phyloP scores from a whole-genome alignment of 2,888 invertebrate genomes.

The Carterocephalus palaemon region DNA sequence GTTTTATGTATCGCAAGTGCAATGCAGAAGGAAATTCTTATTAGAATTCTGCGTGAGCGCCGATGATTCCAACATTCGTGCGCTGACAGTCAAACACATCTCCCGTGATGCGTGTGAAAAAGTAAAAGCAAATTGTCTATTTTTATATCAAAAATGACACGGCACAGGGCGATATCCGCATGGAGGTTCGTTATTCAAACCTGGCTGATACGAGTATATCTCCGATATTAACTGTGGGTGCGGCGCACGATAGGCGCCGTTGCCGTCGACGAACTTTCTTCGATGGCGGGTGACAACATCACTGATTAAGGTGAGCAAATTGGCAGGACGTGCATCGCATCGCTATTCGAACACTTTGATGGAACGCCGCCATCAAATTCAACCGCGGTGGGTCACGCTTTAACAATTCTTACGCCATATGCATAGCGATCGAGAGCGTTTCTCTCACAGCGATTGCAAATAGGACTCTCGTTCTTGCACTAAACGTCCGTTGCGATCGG shows the following conservation, averaged over 20 bases:
- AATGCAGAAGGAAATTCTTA: constrained; percentile 69
- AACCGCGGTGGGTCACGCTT: constrained; percentile 65
- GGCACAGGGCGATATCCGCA: constrained; percentile 12
- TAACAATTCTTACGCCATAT: constrained; percentile 43
- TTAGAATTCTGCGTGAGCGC: constrained; percentile 70
- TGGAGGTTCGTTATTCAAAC: constrained; percentile 2
- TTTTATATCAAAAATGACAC: constrained; percentile 19
- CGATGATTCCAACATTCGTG: constrained; percentile 71
- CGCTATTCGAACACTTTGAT: constrained; percentile 51
- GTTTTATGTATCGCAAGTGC: constrained; percentile 67
- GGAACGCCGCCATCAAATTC: constrained; percentile 50
- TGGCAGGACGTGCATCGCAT: constrained; percentile 64
- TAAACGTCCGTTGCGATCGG: constrained; percentile 55
- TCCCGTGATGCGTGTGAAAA: constrained; percentile 69
- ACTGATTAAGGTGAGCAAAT: constrained; percentile 46
- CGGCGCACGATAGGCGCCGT: not conserved
- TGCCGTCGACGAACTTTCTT: constrained; percentile 16
- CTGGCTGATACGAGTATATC: not conserved
- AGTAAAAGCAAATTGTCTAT: constrained; percentile 54
- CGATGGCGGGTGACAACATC: constrained; percentile 24
- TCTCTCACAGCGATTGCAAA: constrained; percentile 34
- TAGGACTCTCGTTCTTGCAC: constrained; percentile 26
- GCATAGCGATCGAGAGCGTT: constrained; percentile 46
- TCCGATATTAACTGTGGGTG: not conserved
- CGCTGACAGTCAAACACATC: constrained; percentile 62